Evolutionary conservation across 2,888 invertebrate species (phyloP), one percentile per base, ranked within the genome.

Genomic region (Trypoxylon attenuatum): DNA sequence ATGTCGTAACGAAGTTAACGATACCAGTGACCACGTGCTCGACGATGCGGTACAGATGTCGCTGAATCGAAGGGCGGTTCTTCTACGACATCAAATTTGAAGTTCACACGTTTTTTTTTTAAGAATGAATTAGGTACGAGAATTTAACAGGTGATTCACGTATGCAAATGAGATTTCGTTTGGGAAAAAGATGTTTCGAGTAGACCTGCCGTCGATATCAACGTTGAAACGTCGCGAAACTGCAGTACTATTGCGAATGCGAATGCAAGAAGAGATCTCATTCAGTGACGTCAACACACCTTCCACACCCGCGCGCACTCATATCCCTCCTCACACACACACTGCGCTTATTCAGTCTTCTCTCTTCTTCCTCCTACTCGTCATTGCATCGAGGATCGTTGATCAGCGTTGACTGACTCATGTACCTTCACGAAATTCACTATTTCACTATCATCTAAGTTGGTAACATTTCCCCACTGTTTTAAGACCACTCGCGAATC

Each of bases 261-360:
- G 51, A 60, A 49, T 65, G 46, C 57, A 56, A 56, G 64, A 54
- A 38, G 55, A 66, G 42, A 62, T 62, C 60, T 64, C 64, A 69
- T 63, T 57, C 55, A 73, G 69, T 77, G 79, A 79, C 77, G 79
- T 79, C 76, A 78, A 68, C 59, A 59, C 58, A 49, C 64, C 68
- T 70, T 68, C 62, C 53, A 68, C 54, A 57, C 60, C 62, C 59
- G 63, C 71, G 59, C 69, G 72, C 67, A 69, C 70, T 65, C 63
- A 61, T 54, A 13, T 56, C 57, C 54, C 43, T 19, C 22, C 43
- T 66, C 72, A 50, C 46, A 47, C 41, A 59, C 45, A 54, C 62
- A 66, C 41, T 58, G 57, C 58, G 58, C 33, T 33, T 33, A 13
- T 33, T 33, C 13, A 33, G 33, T 10, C 10, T 33, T 4, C 10